Evolutionary conservation across 1,140 invertebrate species (phyloP), one percentile per base, ranked within the genome.

Genomic region (Caerostris darwini): DNA sequence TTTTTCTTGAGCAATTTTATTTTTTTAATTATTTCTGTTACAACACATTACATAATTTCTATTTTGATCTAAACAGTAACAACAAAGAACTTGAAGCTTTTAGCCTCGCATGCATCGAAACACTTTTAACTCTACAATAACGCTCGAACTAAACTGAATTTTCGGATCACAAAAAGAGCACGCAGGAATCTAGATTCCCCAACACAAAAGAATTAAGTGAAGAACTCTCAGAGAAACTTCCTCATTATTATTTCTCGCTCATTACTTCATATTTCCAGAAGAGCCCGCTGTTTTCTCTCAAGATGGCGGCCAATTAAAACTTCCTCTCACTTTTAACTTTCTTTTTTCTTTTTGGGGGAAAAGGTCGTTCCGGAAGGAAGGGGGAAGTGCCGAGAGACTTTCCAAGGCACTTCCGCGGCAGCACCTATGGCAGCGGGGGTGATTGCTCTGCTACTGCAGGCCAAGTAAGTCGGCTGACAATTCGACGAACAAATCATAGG

Each of bases 381-480:
- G 67, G 95, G 95, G 10, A 94, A 95, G 53, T 96, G 95, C 87
- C 94, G 93, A 34, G 54, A 95, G 34, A 83, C 86, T 19, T 95
- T 95, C 85, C 95, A 94, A 69, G 97, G 97, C 53, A 97, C 97
- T 5, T 97, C 97, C 3, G 96, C 96, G 92, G 96, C 96, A 50
- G 97, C 97, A 50, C 97, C 97, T 17, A 95, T 97, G 34, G 97
- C 97, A 67, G 96, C 97, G 69, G 97, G 97, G 12, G 96, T 96
- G 91, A 95, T 97, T 87, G 97, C 97, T 17, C 95, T 97, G 3
- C 96, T 96, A 5, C 95, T 97, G 6, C 96, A 97, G 95, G 97
- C 97, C 8, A 97, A 97, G 96, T 97, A 95, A 96, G 96, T 95
- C 3, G 3, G 10, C 2, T 14, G 61, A 17, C 61, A 17, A 2